Percentiles rank a stretch among this genome's conserved stretches.
These are phyloP conservation scores for Muschampia plurimacula DNA, from an alignment of 2,888 invertebrate genomes.

Conservation along the genomic window DNA sequence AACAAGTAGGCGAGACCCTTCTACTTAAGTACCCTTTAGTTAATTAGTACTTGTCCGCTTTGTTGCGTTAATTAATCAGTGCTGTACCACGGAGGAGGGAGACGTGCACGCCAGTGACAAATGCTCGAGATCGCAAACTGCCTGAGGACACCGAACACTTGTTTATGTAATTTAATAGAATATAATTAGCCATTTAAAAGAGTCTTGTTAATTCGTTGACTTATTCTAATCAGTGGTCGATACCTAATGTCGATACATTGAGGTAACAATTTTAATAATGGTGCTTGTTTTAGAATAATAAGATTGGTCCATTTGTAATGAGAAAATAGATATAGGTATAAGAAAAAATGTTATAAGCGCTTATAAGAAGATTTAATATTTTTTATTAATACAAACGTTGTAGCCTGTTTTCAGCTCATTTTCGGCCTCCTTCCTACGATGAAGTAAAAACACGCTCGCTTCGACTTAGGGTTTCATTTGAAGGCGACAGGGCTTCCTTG, in stretches of 20 bases:
- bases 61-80: constrained; percentile 42
- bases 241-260: neutral
- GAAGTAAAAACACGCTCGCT: too few species aligned
- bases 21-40: constrained; percentile 39
- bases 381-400: too few species aligned
- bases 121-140: constrained; percentile 24
- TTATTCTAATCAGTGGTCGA: neutral
- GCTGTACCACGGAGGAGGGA: constrained; percentile 13
- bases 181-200: neutral
- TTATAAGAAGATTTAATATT: too few species aligned
- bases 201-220: neutral
- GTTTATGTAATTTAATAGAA: constrained; percentile 16
- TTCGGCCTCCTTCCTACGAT: too few species aligned
- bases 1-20: constrained; percentile 19
- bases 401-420: too few species aligned
- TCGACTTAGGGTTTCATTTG: too few species aligned
- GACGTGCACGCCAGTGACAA: constrained; percentile 9
- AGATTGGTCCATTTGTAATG: too few species aligned
- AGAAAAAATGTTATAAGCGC: too few species aligned
- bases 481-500: too few species aligned
- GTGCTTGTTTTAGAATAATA: too few species aligned
- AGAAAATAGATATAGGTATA: too few species aligned
- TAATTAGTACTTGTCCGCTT: constrained; percentile 40
- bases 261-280: neutral
- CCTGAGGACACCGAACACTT: constrained; percentile 26